Conservation (phyloP, 2,113 vertebrate genomes). For the Chaenocephalus aceratus region DNA sequence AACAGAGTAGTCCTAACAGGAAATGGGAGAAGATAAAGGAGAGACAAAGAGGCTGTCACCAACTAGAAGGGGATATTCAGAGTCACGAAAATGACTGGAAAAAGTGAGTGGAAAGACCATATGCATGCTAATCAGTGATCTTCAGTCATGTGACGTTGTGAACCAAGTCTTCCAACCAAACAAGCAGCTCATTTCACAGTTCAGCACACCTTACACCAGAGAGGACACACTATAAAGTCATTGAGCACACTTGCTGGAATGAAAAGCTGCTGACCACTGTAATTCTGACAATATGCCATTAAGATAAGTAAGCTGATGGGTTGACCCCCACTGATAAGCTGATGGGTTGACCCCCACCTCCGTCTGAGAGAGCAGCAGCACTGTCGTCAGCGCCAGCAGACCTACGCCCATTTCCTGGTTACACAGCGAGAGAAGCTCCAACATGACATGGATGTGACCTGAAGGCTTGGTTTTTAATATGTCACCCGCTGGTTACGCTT, state of each 20-base stretch:
- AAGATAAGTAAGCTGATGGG: slow-evolving; percentile 22
- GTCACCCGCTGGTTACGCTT: slow-evolving; percentile 17
- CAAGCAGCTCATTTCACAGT: slow-evolving; percentile 2
- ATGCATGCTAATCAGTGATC: not conserved
- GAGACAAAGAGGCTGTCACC: slow-evolving; percentile 30
- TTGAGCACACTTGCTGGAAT: not conserved
- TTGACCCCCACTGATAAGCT: not conserved
- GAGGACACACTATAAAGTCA: not conserved
- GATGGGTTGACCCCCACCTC: slow-evolving; percentile 8
- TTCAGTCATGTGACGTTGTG: not conserved
- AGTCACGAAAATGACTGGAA: slow-evolving; percentile 37
- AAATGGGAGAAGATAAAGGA: slow-evolving; percentile 39
- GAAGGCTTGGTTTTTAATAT: slow-evolving; percentile 19
- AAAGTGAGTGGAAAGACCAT: slow-evolving; percentile 43
- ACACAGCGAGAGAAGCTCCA: slow-evolving; percentile 50
- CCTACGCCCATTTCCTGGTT: slow-evolving; percentile 67
- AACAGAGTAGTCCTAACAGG: slow-evolving; percentile 4
- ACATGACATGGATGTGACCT: slow-evolving; percentile 56
- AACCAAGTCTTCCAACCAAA: not conserved
- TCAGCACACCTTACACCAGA: slow-evolving; percentile 6
- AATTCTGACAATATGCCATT: slow-evolving; percentile 18
- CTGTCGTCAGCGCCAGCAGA: slow-evolving; percentile 61
- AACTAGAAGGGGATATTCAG: slow-evolving; percentile 31
- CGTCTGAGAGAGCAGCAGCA: slow-evolving; percentile 5
- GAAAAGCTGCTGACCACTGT: slow-evolving; percentile 22